Evolutionary conservation across 2,888 invertebrate species (phyloP).

Genomic region (Notocelia uddmanniana): DNA sequence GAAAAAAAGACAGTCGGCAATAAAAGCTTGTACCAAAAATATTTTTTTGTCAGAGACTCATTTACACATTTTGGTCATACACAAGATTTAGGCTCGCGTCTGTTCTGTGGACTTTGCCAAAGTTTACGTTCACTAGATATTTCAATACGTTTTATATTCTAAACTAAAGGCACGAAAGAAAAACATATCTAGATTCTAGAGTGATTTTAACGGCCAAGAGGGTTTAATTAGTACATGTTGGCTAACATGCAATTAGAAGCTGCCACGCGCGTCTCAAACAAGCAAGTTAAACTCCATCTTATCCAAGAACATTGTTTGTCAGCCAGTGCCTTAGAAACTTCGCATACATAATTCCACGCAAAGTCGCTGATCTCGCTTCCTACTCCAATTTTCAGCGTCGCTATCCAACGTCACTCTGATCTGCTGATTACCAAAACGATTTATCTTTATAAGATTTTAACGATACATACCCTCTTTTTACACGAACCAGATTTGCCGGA

Average conservation of each 20-base stretch:
- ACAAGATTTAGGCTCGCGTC: no score
- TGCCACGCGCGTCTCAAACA: not conserved
- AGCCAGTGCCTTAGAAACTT: slow-evolving; percentile 22
- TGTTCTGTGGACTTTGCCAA: no score
- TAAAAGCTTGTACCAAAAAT: no score
- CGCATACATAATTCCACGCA: slow-evolving; percentile 34
- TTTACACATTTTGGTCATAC: no score
- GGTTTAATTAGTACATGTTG: not conserved
- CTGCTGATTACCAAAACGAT: not conserved
- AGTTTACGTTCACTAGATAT: no score
- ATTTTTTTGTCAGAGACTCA: no score
- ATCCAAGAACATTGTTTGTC: slow-evolving; percentile 11
- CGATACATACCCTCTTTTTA: not conserved
- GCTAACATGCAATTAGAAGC: not conserved
- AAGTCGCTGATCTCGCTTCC: slow-evolving; percentile 24
- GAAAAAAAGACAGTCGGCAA: no score
- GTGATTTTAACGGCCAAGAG: no score
- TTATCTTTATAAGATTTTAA: not conserved
- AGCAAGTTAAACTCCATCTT: not conserved
- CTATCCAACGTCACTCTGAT: slow-evolving; percentile 8
- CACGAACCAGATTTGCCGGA: not conserved
- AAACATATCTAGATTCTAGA: no score
- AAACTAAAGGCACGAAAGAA: no score
- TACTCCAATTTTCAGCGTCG: slow-evolving; percentile 11
- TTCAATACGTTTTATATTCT: no score